phyloP scores from a whole-genome alignment of 2,113 vertebrate genomes.

The Muntiacus reevesi region DNA sequence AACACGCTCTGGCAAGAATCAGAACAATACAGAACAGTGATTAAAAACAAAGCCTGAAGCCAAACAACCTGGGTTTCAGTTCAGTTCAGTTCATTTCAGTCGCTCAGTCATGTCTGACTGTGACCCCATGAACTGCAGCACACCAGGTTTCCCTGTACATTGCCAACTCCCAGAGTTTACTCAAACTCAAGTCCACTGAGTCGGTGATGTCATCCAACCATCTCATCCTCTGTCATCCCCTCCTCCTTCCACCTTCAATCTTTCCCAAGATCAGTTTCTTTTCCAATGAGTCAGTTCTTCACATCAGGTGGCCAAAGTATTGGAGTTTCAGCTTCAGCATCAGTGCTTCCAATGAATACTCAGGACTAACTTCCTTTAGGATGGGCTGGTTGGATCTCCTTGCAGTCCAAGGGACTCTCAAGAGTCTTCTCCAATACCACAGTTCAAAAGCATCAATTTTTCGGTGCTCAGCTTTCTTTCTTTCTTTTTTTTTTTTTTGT shows the following conservation, averaged over 20 bases:
- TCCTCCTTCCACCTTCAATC: neutral
- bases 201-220: neutral
- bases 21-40: neutral
- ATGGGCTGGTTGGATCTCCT: neutral
- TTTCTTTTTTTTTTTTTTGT: no score
- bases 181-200: neutral
- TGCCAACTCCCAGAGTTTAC: neutral
- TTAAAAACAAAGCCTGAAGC: neutral
- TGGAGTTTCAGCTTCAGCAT: neutral
- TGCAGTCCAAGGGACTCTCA: neutral
- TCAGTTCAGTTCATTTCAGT: neutral
- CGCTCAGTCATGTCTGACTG: neutral
- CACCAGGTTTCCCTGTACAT: neutral
- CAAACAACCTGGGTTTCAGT: neutral
- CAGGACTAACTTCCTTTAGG: neutral
- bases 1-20: neutral
- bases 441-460: neutral
- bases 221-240: rapidly evolving
- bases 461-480: neutral
- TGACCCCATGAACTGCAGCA: neutral
- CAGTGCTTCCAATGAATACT: neutral
- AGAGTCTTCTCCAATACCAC: neutral
- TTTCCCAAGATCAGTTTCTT: neutral
- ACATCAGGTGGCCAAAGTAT: neutral
- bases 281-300: neutral